Evolutionary conservation across 1,140 invertebrate species (phyloP).

Genomic region (Zaprionus ornatus): DNA sequence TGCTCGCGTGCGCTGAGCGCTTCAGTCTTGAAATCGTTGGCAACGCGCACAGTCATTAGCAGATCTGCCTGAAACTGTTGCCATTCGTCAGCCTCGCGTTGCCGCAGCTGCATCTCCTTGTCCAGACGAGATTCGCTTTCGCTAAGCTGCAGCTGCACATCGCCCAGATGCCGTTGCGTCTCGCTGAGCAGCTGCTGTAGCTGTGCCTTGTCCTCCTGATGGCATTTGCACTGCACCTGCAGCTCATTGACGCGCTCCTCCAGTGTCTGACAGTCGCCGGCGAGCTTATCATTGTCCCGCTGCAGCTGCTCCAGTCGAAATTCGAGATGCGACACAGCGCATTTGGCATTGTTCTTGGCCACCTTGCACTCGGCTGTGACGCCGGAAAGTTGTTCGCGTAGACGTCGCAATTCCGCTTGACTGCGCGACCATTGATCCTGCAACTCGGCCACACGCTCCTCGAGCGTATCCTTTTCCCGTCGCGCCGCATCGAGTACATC

Average conservation of each 20-base stretch:
- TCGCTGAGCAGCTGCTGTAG: conserved; percentile 88
- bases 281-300: conserved; percentile 88
- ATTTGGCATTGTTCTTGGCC: conserved; percentile 92
- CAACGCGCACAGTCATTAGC: conserved; percentile 95
- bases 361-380: conserved; percentile 92
- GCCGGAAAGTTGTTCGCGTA: conserved; percentile 89
- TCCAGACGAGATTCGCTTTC: conserved; percentile 86
- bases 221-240: conserved; percentile 89
- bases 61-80: conserved; percentile 96
- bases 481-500: conserved; percentile 89
- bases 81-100: conserved; percentile 92
- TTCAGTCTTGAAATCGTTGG: conserved; percentile 97
- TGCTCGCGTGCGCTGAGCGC: conserved; percentile 92
- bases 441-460: conserved; percentile 88
- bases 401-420: conserved; percentile 89
- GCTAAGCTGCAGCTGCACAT: conserved; percentile 85
- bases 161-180: conserved; percentile 87
- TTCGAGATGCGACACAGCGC: conserved; percentile 91
- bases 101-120: conserved; percentile 86
- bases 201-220: conserved; percentile 91
- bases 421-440: conserved; percentile 91
- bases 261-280: conserved; percentile 89
- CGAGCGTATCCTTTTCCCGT: conserved; percentile 88
- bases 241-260: conserved; percentile 90
- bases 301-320: conserved; percentile 89